These are phyloP conservation scores for Drosophila formosana DNA, from an alignment of 2,888 invertebrate species.

Conservation along the genomic window DNA sequence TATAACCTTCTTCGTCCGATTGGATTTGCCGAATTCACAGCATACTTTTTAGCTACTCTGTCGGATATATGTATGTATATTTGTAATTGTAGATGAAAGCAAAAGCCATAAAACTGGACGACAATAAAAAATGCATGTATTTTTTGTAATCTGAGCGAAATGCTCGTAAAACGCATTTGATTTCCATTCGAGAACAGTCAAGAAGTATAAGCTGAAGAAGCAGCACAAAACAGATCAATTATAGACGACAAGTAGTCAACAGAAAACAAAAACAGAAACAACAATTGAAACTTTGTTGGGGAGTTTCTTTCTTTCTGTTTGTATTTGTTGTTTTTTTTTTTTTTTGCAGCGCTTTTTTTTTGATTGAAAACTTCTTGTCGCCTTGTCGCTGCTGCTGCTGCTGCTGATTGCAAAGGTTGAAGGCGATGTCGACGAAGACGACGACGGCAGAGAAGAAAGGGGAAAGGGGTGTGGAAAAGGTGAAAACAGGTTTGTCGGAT, in stretches of 20 bases:
- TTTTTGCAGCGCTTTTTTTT: slow-evolving; percentile 35
- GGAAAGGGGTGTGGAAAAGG: slow-evolving; percentile 28
- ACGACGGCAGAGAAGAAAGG: too few species aligned
- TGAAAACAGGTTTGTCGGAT: slow-evolving; percentile 46
- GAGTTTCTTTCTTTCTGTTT: background rate
- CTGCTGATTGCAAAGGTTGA: slow-evolving; percentile 44
- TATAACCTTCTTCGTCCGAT: background rate
- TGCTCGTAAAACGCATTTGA: background rate
- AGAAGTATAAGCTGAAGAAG: background rate
- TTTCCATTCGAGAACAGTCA: background rate
- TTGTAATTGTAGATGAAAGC: background rate
- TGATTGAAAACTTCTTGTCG: slow-evolving; percentile 62
- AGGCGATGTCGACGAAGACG: background rate
- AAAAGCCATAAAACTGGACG: background rate
- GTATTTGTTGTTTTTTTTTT: background rate
- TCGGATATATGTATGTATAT: slow-evolving; percentile 9
- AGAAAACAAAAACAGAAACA: slow-evolving; percentile 6
- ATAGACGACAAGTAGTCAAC: slow-evolving; percentile 15
- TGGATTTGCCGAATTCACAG: background rate
- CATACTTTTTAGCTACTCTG: slow-evolving; percentile 32
- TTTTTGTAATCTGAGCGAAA: background rate
- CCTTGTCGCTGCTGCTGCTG: slow-evolving; percentile 48
- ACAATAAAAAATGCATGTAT: background rate
- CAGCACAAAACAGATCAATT: slow-evolving; percentile 8
- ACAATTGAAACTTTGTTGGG: slow-evolving; percentile 36